A percentile compares a stretch with the other conserved stretches of the same genome.
Conservation (phyloP, 2,113 vertebrate genomes). For the Siniperca knerii region DNA sequence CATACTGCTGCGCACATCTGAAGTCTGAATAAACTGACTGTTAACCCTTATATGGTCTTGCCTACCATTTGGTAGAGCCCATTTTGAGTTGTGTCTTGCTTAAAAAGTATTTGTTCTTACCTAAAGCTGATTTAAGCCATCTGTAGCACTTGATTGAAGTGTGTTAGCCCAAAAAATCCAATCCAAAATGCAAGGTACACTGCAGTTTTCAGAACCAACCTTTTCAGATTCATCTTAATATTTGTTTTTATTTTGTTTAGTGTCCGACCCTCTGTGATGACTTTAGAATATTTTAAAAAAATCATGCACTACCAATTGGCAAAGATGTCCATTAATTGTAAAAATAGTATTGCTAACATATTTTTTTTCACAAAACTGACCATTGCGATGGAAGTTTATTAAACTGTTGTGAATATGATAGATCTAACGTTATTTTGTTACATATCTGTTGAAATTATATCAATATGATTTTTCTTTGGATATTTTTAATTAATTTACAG, state of each 20-base stretch:
- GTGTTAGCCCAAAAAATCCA: not conserved
- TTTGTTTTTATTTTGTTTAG: not conserved
- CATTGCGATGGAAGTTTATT: too few species aligned
- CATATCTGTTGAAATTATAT: not conserved
- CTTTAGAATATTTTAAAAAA: too few species aligned
- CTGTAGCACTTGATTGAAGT: not conserved
- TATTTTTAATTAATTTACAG: too few species aligned
- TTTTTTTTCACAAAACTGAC: too few species aligned
- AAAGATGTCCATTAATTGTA: not conserved
- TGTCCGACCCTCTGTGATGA: not conserved
- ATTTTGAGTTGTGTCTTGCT: not conserved
- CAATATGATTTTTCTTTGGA: not conserved
- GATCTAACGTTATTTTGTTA: not conserved
- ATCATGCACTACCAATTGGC: not conserved
- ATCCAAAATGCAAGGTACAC: too few species aligned
- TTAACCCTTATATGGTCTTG: not conserved
- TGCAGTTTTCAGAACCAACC: not conserved
- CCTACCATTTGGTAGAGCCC: not conserved
- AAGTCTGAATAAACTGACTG: not conserved
- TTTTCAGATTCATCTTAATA: not conserved
- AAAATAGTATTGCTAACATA: not conserved
- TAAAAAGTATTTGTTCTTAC: not conserved
- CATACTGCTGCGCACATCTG: not conserved
- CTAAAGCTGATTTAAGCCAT: not conserved
- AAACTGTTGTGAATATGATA: too few species aligned